phyloP scores from a whole-genome alignment of 2,797 vertebrate genomes.

The Onychomys torridus region DNA sequence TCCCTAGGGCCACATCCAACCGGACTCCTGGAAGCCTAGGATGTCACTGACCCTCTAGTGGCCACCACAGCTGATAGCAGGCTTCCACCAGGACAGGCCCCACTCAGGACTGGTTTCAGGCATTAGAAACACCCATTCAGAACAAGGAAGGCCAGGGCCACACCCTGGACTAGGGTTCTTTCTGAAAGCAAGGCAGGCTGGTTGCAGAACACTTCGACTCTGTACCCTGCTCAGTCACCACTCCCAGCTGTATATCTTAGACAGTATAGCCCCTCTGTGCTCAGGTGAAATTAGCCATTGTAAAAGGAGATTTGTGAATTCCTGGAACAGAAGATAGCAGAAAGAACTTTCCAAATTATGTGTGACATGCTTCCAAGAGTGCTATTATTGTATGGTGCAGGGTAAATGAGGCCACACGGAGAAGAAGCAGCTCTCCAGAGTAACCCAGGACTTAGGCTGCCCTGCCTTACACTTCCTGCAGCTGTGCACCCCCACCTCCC shows the following conservation, averaged over 20 bases:
- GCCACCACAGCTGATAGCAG: not conserved
- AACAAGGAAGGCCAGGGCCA: not conserved
- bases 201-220: not conserved
- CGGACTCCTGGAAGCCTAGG: not conserved
- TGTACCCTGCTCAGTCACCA: not conserved
- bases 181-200: not conserved
- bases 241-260: not conserved
- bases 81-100: not conserved
- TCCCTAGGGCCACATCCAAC: not conserved
- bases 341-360: not conserved
- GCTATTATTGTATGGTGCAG: not conserved
- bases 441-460: not conserved
- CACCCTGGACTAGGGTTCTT: not conserved
- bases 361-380: not conserved
- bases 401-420: too few species aligned
- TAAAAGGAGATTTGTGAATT: not conserved
- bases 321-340: not conserved
- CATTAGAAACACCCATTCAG: not conserved
- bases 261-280: not conserved
- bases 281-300: not conserved
- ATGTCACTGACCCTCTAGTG: too few species aligned
- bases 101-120: not conserved
- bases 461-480: not conserved
- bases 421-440: not conserved
- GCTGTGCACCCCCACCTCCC: not conserved